Base-by-base conservation (phyloP, 1,140 invertebrate species). In the Sycophila sp. region DNA sequence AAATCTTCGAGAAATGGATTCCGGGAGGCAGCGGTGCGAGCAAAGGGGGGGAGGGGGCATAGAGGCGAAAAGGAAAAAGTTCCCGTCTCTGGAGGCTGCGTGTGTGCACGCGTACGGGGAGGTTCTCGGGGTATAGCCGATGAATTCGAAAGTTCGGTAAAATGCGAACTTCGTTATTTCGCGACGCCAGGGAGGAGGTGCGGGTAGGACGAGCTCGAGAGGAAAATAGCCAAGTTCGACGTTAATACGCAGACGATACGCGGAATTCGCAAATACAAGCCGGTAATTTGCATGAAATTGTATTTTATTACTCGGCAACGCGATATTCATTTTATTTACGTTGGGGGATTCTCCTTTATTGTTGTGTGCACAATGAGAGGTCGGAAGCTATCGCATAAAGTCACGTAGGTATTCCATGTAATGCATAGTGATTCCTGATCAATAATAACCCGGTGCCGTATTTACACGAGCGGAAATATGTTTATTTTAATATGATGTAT, bases 1-100 rank as follows among this genome's bases (percentile, higher is more conserved):
- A 64, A 51, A 38, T 64, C 30, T 26, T 38, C 32, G n/a, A 38
- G 32, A 51, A 51, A 64, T 64, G n/a, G 32, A 64, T 51, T 51
- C 30, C 19, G 11, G 19, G 45, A 36, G 34, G 26, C 10, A n/a
- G n/a, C n/a, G n/a, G n/a, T n/a, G 26, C 49, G 49, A 53, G 62
- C n/a, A n/a, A n/a, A n/a, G n/a, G n/a, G n/a, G n/a, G n/a, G n/a
- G n/a, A n/a, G n/a, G n/a, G n/a, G n/a, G n/a, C n/a, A n/a, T n/a
- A n/a, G n/a, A n/a, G n/a, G n/a, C n/a, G n/a, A 64, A 64, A 17
- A 49, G 34, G 4, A 28, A 19, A 17, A 53, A 26, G 17, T 58
- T 58, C n/a, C n/a, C n/a, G n/a, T n/a, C n/a, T n/a, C n/a, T n/a
- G n/a, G n/a, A n/a, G n/a, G n/a, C n/a, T n/a, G n/a, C n/a, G n/a